Evolutionary conservation across 1,140 invertebrate genomes (phyloP).

Genomic region (Drosophila guanche): DNA sequence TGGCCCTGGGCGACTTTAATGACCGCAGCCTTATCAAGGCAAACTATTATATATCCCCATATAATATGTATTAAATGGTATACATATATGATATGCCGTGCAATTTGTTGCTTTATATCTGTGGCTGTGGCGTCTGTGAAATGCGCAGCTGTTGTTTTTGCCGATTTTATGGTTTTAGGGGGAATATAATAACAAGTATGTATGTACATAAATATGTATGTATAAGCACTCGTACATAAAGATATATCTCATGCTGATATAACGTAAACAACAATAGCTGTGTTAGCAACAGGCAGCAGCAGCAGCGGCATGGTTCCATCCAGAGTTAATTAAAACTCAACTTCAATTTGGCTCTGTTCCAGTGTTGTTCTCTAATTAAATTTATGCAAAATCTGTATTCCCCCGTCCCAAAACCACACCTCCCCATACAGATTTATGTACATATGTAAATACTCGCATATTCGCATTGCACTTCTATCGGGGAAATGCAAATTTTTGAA

Average conservation of each 20-base stretch:
- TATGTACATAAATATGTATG: slow-evolving; percentile 5
- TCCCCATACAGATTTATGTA: background rate
- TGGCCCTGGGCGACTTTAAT: slow-evolving; percentile 40
- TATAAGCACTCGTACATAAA: background rate
- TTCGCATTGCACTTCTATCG: slow-evolving; percentile 9
- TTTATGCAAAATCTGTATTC: slow-evolving; percentile 45
- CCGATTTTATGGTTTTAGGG: slow-evolving; percentile 16
- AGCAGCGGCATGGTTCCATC: background rate
- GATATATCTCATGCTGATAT: slow-evolving; percentile 2
- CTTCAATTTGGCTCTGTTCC: slow-evolving; percentile 20
- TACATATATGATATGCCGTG: slow-evolving; percentile 33
- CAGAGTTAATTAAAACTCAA: slow-evolving; percentile 42
- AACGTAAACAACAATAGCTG: slow-evolving; percentile 23
- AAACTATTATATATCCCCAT: slow-evolving; percentile 49
- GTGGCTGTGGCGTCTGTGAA: slow-evolving; percentile 42
- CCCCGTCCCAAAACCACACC: background rate
- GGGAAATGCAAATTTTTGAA: slow-evolving; percentile 44
- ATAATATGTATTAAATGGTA: slow-evolving; percentile 37
- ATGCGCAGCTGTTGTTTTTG: slow-evolving; percentile 62
- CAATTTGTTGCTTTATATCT: slow-evolving; percentile 57
- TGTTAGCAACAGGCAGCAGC: slow-evolving; percentile 24
- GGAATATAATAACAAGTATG: slow-evolving; percentile 28
- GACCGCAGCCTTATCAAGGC: slow-evolving; percentile 20
- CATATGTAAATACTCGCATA: too few species aligned
- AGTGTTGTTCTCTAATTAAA: slow-evolving; percentile 26